Conservation (phyloP, 2,888 invertebrate species). For the Drosophila pegasa region DNA sequence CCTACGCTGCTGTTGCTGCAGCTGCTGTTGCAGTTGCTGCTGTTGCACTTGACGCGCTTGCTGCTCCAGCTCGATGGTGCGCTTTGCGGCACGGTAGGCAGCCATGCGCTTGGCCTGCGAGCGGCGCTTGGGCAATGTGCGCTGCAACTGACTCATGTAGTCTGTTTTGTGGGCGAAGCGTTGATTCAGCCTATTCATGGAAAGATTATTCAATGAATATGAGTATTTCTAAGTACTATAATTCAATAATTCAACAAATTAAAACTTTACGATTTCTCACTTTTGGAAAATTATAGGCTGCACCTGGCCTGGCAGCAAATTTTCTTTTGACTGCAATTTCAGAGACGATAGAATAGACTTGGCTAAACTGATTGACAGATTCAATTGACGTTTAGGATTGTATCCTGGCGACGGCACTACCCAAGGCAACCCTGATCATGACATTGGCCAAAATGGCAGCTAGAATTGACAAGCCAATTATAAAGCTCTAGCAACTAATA, state of each 20-base stretch:
- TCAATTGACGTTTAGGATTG: too few species aligned
- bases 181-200: constrained; percentile 33
- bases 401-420: too few species aligned
- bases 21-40: neutral
- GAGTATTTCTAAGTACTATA: too few species aligned
- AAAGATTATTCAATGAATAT: neutral
- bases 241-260: neutral
- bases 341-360: neutral
- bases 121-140: constrained; percentile 7
- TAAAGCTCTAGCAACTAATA: too few species aligned
- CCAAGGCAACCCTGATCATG: neutral
- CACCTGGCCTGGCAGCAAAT: too few species aligned
- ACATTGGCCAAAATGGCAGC: neutral
- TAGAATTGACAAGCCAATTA: too few species aligned
- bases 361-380: neutral
- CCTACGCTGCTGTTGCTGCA: neutral
- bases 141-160: constrained; percentile 30
- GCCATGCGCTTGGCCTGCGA: neutral
- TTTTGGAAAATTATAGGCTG: neutral
- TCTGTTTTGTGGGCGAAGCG: constrained; percentile 5
- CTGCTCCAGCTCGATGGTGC: neutral
- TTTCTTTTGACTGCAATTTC: neutral
- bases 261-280: neutral
- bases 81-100: neutral
- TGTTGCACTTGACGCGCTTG: neutral